Percentiles rank a stretch among this genome's conserved stretches.
phyloP scores from a whole-genome alignment of 2,797 vertebrate species.

The Erethizon dorsatum region DNA sequence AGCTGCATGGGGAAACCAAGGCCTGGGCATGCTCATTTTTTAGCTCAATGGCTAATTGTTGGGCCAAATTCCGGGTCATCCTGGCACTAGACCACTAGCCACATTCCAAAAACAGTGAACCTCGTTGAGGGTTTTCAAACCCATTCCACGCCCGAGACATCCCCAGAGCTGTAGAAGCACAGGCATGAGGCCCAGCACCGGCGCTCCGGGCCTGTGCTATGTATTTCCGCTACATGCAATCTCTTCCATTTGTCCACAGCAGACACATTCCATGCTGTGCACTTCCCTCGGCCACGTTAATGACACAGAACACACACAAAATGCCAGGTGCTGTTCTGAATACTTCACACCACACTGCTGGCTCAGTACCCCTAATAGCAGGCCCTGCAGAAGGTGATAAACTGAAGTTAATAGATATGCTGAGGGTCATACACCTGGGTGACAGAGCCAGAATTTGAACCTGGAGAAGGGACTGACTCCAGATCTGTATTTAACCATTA shows the following conservation, averaged over 20 bases:
- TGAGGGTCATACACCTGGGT: not conserved
- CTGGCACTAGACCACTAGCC: not conserved
- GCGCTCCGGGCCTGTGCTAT: rapidly evolving
- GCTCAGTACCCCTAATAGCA: not conserved
- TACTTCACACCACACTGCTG: not conserved
- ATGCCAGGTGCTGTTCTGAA: rapidly evolving
- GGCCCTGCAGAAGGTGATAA: not conserved
- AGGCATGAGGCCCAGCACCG: rapidly evolving
- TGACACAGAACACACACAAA: not conserved
- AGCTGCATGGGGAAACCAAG: not conserved
- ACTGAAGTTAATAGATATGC: not conserved
- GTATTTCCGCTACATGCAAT: not conserved
- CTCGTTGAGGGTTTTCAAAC: not conserved
- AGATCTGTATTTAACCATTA: not conserved
- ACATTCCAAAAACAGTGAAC: not conserved
- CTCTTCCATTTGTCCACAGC: too few species aligned
- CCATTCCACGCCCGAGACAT: not conserved
- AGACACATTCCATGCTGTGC: rapidly evolving
- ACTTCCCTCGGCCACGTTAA: rapidly evolving
- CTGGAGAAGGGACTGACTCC: not conserved
- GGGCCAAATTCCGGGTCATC: not conserved
- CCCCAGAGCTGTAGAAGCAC: rapidly evolving
- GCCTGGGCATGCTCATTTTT: not conserved
- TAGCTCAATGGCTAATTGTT: not conserved
- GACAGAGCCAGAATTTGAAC: not conserved